These are phyloP conservation scores for Catharus ustulatus DNA, from an alignment of 2,797 vertebrate species.

Conservation along the genomic window DNA sequence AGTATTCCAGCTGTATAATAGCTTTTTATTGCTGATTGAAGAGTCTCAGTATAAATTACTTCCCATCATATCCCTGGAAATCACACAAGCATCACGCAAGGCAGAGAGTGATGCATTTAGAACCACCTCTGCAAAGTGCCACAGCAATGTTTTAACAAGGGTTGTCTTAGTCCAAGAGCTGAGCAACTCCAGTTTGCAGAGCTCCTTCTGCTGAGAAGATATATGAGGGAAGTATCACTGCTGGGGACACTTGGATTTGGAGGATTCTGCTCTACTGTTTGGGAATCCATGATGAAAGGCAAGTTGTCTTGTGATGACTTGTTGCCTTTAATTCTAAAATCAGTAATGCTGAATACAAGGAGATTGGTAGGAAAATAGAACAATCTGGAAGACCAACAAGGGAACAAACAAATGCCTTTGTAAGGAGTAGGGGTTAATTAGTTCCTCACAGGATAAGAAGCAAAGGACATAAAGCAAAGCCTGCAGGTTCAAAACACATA, in stretches of 20 bases:
- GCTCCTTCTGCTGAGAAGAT: neutral
- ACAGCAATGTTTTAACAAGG: neutral
- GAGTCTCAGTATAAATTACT: neutral
- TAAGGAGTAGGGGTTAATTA: neutral
- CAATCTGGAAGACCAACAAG: neutral
- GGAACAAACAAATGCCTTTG: neutral
- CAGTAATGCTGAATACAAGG: neutral
- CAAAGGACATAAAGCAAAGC: neutral
- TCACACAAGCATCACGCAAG: neutral
- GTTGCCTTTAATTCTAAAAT: neutral
- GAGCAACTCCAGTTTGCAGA: neutral
- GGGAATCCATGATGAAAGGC: neutral
- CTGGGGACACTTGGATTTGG: neutral
- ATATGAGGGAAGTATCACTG: neutral
- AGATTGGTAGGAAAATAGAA: neutral
- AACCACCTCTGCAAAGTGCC: constrained; percentile 26
- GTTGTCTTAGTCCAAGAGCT: neutral
- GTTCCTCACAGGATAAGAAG: neutral
- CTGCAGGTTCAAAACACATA: neutral
- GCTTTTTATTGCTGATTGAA: neutral
- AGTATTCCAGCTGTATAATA: constrained; percentile 11
- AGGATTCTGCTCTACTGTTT: neutral
- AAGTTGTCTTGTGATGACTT: neutral
- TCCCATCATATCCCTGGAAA: neutral
- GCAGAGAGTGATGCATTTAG: constrained; percentile 24